Evolutionary conservation across 2,113 vertebrate species (phyloP).

Genomic region (Lepisosteus oculatus): DNA sequence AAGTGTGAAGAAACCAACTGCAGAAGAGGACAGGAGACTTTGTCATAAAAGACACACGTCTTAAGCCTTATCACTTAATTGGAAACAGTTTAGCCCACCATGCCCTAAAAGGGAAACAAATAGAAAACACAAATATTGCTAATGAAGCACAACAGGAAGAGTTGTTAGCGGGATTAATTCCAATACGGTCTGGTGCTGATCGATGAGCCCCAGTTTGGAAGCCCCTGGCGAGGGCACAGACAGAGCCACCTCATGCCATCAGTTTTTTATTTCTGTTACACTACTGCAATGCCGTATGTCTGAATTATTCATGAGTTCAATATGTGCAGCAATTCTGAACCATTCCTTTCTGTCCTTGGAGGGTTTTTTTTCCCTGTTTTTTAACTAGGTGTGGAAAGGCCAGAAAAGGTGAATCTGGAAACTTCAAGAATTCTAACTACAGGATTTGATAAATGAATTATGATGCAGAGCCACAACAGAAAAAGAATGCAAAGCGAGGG

Average conservation of each 20-base stretch:
- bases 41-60: too few relatives aligned
- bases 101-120: too few relatives aligned
- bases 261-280: not conserved
- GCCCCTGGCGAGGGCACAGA: conserved; percentile 11
- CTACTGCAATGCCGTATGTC: conserved; percentile 5
- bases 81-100: not conserved
- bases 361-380: not conserved
- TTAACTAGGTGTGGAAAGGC: not conserved
- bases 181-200: not conserved
- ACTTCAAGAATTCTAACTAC: not conserved
- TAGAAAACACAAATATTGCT: too few relatives aligned
- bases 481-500: too few relatives aligned
- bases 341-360: not conserved
- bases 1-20: too few relatives aligned
- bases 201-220: conserved; percentile 30
- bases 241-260: conserved; percentile 26
- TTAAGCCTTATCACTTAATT: not conserved
- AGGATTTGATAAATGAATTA: not conserved
- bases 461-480: not conserved
- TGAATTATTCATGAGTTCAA: conserved; percentile 42
- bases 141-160: too few relatives aligned
- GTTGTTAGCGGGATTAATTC: not conserved
- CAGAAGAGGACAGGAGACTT: too few relatives aligned
- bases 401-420: not conserved
- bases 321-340: conserved; percentile 9